phyloP scores from a whole-genome alignment of 2,888 invertebrate genomes.

The Amphipoea oculea region DNA sequence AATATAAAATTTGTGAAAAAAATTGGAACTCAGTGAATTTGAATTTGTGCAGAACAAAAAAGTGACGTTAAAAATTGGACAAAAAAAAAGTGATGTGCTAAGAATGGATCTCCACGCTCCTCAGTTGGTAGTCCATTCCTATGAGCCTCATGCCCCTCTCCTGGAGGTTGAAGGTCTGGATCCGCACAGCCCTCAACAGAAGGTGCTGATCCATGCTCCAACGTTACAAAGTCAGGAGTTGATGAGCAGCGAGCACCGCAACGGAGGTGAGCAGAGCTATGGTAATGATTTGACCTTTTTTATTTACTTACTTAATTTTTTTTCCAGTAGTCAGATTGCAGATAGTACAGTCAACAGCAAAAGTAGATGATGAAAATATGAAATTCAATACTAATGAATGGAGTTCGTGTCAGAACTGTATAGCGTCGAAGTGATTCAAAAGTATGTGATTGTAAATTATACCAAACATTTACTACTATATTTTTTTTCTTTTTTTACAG shows the following conservation, averaged over 20 bases:
- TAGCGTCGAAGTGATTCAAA: too few relatives aligned
- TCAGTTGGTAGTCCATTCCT: slow-evolving; percentile 85
- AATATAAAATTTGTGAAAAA: slow-evolving; percentile 13
- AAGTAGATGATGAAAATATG: too few relatives aligned
- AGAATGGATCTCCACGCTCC: slow-evolving; percentile 88
- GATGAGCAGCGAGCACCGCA: slow-evolving; percentile 84
- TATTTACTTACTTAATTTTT: neutral
- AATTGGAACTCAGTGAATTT: slow-evolving; percentile 25
- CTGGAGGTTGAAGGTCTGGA: slow-evolving; percentile 87
- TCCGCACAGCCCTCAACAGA: slow-evolving; percentile 88
- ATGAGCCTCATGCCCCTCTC: slow-evolving; percentile 87
- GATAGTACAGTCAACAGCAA: neutral
- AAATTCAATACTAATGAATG: too few relatives aligned
- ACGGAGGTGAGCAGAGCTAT: slow-evolving; percentile 81
- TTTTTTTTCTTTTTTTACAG: too few relatives aligned
- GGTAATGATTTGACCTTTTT: slow-evolving; percentile 31
- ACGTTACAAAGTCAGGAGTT: slow-evolving; percentile 86
- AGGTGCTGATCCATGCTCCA: slow-evolving; percentile 87
- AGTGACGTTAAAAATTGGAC: slow-evolving; percentile 43
- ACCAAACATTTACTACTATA: too few relatives aligned
- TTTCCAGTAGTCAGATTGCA: neutral
- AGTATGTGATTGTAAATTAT: too few relatives aligned
- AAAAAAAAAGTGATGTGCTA: slow-evolving; percentile 68
- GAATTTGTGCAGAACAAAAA: neutral
- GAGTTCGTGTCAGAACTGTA: too few relatives aligned